A percentile compares a stretch with the other conserved stretches of the same genome.
These are phyloP conservation scores for Drosophila pallidifrons DNA, from an alignment of 1,140 invertebrate genomes.

Conservation along the genomic window DNA sequence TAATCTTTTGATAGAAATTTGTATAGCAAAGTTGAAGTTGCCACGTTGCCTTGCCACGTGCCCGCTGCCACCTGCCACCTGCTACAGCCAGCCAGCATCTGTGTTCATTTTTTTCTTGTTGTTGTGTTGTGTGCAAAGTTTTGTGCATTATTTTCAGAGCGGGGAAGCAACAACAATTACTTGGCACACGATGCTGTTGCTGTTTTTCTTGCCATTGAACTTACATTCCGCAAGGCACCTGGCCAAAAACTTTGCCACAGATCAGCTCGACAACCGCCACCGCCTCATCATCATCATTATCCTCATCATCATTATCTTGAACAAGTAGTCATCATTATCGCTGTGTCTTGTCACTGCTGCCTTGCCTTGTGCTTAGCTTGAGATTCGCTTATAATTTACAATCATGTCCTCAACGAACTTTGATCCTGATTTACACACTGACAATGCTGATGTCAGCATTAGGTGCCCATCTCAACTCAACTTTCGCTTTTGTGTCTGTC, in stretches of 20 bases:
- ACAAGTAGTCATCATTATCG: slow-evolving; percentile 7
- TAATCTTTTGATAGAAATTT: slow-evolving; percentile 84
- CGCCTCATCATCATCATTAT: slow-evolving; percentile 20
- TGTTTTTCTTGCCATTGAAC: slow-evolving; percentile 76
- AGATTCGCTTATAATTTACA: slow-evolving; percentile 75
- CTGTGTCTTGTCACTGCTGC: slow-evolving; percentile 57
- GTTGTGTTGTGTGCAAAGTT: slow-evolving; percentile 56
- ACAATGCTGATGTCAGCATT: slow-evolving; percentile 68
- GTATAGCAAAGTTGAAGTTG: slow-evolving; percentile 71
- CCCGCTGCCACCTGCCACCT: neutral
- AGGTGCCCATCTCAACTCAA: slow-evolving; percentile 48
- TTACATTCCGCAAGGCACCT: slow-evolving; percentile 50
- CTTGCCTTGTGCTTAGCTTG: slow-evolving; percentile 51
- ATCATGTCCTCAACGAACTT: slow-evolving; percentile 69
- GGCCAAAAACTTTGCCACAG: slow-evolving; percentile 45
- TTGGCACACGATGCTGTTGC: slow-evolving; percentile 65
- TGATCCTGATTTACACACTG: slow-evolving; percentile 75
- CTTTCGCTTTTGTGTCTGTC: slow-evolving; percentile 20
- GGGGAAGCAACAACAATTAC: slow-evolving; percentile 54
- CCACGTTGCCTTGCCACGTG: neutral
- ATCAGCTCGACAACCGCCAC: slow-evolving; percentile 43
- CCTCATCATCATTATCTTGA: slow-evolving; percentile 35
- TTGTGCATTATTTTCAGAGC: slow-evolving; percentile 70
- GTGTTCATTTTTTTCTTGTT: slow-evolving; percentile 42
- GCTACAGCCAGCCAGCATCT: slow-evolving; percentile 19